phyloP scores from a whole-genome alignment of 2,797 vertebrate genomes.

The Eleutherodactylus coqui region DNA sequence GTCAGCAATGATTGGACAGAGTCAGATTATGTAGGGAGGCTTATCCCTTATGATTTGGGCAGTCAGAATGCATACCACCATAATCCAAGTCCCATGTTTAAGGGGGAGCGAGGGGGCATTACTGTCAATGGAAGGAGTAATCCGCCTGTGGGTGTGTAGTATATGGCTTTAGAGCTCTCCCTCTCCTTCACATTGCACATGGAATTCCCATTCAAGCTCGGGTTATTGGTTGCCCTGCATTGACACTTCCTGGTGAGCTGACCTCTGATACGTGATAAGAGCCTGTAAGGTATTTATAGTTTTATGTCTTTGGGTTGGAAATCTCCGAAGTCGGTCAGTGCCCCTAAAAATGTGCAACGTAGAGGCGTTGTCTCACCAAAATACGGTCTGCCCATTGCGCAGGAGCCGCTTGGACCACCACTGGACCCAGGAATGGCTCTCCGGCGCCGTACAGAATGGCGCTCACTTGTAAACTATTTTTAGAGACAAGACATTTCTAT shows the following conservation, averaged over 20 bases:
- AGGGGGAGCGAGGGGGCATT: too few species aligned
- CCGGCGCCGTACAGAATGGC: not conserved
- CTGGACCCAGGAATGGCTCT: too few species aligned
- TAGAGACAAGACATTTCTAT: not conserved
- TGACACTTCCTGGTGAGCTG: constrained; percentile 21
- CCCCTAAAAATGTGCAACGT: too few species aligned
- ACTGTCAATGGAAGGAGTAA: too few species aligned
- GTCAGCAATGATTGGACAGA: not conserved
- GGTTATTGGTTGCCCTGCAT: constrained; percentile 7
- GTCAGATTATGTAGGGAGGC: too few species aligned
- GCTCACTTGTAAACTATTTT: not conserved
- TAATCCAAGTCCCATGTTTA: too few species aligned
- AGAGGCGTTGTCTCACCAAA: too few species aligned
- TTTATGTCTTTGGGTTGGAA: not conserved
- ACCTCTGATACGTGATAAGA: not conserved
- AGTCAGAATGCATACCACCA: too few species aligned
- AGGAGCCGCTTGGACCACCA: too few species aligned
- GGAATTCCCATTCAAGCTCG: not conserved
- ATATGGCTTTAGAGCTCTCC: not conserved
- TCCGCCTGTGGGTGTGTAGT: not conserved
- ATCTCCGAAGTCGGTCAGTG: too few species aligned
- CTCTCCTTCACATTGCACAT: not conserved
- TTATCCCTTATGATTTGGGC: too few species aligned
- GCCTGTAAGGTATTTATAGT: not conserved
- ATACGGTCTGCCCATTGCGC: too few species aligned